Base-by-base conservation (phyloP, 2,113 vertebrate species). In the Marcusenius ussheri region DNA sequence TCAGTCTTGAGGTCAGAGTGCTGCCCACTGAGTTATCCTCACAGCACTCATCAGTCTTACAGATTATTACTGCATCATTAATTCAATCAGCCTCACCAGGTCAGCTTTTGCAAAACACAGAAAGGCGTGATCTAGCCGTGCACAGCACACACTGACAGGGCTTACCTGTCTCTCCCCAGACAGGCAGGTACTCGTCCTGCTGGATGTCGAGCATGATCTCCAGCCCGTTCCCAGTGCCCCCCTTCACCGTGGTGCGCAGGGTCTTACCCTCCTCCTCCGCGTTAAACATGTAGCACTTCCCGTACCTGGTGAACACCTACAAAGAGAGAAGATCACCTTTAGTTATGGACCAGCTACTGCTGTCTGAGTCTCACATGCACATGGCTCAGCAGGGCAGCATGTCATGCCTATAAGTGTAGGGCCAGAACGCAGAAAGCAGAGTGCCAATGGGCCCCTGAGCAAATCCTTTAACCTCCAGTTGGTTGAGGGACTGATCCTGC, bases 171-270 rank as follows among this genome's bases (percentile, higher is more conserved):
- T 89, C 88, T 35, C 88, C 88, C 88, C 88, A 89, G 27, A 89
- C 88, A 5, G 88, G 88, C 70, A 89, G 70, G 70, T 89, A 89
- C 6, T 89, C 88, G 4, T 89, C 88, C 88, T 89, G 88, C 70
- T 89, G 88, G 46, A 89, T 89, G 70, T 89, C 88, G 13, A 89
- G 88, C 88, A 89, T 89, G 70, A 89, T 80, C 88, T 89, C 88
- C 47, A 89, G 88, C 10, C 88, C 88, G 19, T 89, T 89, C n/a
- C 88, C 88, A 0, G 88, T 89, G 47, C 88, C 88, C 17, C 88
- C 88, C 31, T 89, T 89, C 66, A 80, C 88, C 3, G 31, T 89
- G 27, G 31, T 80, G 47, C 49, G 66, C 27, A 56, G 70, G 11
- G 70, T 10, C 70, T 89, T 89, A 19, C 70, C 88, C 47, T 89